Percentiles rank a stretch among this genome's conserved stretches.
Conservation (phyloP, 2,888 invertebrate genomes). For the Acronicta alni region DNA sequence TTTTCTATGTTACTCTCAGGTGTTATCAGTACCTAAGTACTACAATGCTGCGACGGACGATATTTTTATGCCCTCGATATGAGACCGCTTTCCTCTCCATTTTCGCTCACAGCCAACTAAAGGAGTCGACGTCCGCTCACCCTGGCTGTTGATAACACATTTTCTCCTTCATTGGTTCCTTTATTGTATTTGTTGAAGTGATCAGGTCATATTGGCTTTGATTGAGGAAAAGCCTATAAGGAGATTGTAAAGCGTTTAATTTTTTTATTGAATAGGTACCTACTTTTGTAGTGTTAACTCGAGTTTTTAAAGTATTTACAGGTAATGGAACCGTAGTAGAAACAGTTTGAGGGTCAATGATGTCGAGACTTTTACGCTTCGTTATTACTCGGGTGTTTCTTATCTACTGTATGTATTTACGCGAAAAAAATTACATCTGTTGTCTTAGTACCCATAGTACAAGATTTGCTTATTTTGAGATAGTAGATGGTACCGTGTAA, state of each 20-base stretch:
- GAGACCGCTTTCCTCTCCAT: constrained; percentile 65
- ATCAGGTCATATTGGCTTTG: constrained; percentile 32
- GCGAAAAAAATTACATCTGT: too few relatives aligned
- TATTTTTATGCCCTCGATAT: constrained; percentile 73
- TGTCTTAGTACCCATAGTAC: too few relatives aligned
- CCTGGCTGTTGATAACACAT: constrained; percentile 65
- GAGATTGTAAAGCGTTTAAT: neutral
- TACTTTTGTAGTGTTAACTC: too few relatives aligned
- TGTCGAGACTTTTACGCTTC: too few relatives aligned
- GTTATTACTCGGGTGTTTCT: too few relatives aligned
- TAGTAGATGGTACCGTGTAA: too few relatives aligned
- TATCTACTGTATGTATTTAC: too few relatives aligned
- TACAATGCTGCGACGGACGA: constrained; percentile 66
- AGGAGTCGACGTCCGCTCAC: constrained; percentile 73
- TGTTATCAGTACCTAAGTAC: constrained; percentile 63
- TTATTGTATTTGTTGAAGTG: constrained; percentile 54
- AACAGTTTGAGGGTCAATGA: too few relatives aligned
- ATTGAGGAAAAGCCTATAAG: neutral
- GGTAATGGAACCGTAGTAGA: too few relatives aligned
- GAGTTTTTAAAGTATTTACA: too few relatives aligned
- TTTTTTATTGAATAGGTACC: neutral
- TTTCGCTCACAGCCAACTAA: constrained; percentile 52
- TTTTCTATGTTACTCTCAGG: constrained; percentile 58
- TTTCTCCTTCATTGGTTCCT: constrained; percentile 64
- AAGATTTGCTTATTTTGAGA: too few relatives aligned